phyloP scores from a whole-genome alignment of 1,140 invertebrate genomes.

The Drosophila rhopaloa region DNA sequence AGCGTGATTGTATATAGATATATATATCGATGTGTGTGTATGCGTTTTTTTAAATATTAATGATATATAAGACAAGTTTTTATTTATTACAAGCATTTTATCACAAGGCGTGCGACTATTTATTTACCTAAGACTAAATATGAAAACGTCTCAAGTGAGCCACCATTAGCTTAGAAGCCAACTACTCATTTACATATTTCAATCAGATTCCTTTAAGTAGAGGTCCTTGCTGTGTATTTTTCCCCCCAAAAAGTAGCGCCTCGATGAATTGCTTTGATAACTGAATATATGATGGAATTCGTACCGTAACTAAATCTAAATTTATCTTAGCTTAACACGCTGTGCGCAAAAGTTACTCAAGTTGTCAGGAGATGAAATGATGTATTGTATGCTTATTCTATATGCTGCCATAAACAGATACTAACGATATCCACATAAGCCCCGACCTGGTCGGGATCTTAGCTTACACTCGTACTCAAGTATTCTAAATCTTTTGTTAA shows the following conservation, averaged over 20 bases:
- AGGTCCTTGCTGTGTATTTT: slow-evolving; percentile 24
- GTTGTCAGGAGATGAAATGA: slow-evolving; percentile 31
- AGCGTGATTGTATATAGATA: slow-evolving; percentile 44
- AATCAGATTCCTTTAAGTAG: slow-evolving; percentile 9
- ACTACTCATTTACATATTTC: slow-evolving; percentile 40
- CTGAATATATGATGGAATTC: slow-evolving; percentile 54
- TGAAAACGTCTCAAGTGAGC: slow-evolving; percentile 39
- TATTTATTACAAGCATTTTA: slow-evolving; percentile 70
- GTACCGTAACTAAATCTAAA: slow-evolving; percentile 35
- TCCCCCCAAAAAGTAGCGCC: slow-evolving; percentile 40
- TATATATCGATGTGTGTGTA: slow-evolving; percentile 32
- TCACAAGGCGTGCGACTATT: slow-evolving; percentile 57
- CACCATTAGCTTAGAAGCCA: slow-evolving; percentile 15
- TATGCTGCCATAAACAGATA: slow-evolving; percentile 76
- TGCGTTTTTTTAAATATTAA: slow-evolving; percentile 35
- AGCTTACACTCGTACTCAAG: slow-evolving; percentile 52
- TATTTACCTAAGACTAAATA: slow-evolving; percentile 48
- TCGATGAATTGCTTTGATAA: slow-evolving; percentile 45
- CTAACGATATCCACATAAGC: slow-evolving; percentile 45
- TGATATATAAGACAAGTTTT: slow-evolving; percentile 43
- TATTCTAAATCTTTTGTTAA: slow-evolving; percentile 68
- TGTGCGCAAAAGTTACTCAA: slow-evolving; percentile 59
- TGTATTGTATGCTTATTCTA: slow-evolving; percentile 68
- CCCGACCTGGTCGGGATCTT: slow-evolving; percentile 57
- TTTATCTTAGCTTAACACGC: slow-evolving; percentile 42